Conservation (phyloP, 2,113 vertebrate genomes). For the Clarias macrocephalus region DNA sequence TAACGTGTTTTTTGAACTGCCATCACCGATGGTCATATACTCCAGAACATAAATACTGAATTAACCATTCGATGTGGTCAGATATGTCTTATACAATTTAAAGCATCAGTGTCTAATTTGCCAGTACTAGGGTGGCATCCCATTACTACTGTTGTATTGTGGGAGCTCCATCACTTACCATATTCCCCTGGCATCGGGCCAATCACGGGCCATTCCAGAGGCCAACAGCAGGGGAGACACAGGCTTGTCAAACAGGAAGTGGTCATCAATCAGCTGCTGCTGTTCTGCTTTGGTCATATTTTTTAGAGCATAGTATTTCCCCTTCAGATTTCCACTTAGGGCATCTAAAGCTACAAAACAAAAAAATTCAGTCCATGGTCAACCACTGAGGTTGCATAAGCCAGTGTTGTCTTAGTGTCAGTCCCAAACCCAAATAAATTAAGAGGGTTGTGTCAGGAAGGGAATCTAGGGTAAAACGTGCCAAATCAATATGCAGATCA, state of each 20-base stretch:
- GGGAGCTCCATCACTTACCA: constrained; percentile 75
- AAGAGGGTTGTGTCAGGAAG: no score
- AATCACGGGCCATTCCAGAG: constrained; percentile 93
- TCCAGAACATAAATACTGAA: neutral
- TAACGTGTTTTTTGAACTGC: neutral
- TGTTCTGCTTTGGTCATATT: constrained; percentile 94
- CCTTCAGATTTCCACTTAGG: constrained; percentile 89
- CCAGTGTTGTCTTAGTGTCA: no score
- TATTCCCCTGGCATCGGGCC: constrained; percentile 94
- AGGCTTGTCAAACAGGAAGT: constrained; percentile 97
- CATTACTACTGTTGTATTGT: neutral
- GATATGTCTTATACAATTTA: neutral
- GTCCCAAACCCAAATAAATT: no score
- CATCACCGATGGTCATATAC: neutral
- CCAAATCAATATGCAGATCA: no score
- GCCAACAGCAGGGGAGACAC: constrained; percentile 93
- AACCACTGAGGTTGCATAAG: neutral
- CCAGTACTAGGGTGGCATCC: neutral
- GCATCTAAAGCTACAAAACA: constrained; percentile 66
- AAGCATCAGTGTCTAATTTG: no score
- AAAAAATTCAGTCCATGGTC: neutral
- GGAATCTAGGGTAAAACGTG: no score
- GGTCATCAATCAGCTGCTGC: constrained; percentile 96
- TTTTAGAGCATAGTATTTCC: constrained; percentile 91
- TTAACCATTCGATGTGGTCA: no score